A percentile compares a stretch with the other conserved stretches of the same genome.
Evolutionary conservation across 2,113 vertebrate species (phyloP).

Genomic region (Scopus umbretta): DNA sequence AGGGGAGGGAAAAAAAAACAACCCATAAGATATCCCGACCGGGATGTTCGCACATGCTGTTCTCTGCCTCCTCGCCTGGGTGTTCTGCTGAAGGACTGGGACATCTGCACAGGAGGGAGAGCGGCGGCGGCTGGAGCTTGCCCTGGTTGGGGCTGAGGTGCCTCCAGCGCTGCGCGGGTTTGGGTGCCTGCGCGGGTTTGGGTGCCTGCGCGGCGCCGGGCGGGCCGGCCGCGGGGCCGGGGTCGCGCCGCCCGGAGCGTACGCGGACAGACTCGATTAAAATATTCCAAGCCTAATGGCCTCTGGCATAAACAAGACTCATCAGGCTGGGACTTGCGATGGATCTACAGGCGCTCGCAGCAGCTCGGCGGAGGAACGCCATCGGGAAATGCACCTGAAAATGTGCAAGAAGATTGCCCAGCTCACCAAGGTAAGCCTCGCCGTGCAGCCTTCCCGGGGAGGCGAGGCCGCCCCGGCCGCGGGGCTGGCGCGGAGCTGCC

Average conservation of each 20-base stretch:
- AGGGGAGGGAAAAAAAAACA: neutral
- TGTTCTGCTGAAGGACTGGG: constrained; percentile 44
- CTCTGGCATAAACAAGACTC: constrained; percentile 80
- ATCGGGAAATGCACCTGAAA: constrained; percentile 86
- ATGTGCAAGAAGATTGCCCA: constrained; percentile 99
- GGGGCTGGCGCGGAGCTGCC: neutral
- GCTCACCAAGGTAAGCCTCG: constrained; percentile 90
- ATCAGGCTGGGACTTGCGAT: constrained; percentile 72
- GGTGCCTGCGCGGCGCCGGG: neutral
- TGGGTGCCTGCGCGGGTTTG: neutral
- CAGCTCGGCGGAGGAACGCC: constrained; percentile 75
- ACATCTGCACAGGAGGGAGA: neutral
- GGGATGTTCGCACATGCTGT: neutral
- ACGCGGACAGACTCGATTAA: neutral
- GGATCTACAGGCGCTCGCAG: constrained; percentile 77
- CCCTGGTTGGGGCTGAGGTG: neutral
- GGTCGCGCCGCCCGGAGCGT: neutral
- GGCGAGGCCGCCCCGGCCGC: neutral
- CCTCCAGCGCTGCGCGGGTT: neutral
- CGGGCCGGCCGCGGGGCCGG: neutral
- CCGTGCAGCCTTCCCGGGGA: neutral
- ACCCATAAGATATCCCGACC: no score
- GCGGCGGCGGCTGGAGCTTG: neutral
- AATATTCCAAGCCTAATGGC: constrained; percentile 75
- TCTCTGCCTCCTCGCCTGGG: neutral